These are phyloP conservation scores for Aphidius gifuensis DNA, from an alignment of 1,140 invertebrate species.

Conservation along the genomic window DNA sequence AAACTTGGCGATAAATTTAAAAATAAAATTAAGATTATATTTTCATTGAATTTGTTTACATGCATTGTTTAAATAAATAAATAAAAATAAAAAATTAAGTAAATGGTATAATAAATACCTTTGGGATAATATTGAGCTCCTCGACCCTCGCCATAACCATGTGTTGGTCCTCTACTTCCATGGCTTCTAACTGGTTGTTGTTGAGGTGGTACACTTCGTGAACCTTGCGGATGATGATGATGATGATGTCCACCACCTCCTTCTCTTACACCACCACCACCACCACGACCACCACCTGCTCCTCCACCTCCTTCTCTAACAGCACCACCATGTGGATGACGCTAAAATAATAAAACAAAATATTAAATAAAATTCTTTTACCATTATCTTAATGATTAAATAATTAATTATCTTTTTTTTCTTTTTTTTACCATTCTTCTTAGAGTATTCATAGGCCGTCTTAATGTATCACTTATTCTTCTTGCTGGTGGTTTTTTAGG, in stretches of 20 bases:
- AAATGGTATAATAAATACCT: slow-evolving; percentile 52
- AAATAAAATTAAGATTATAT: no score
- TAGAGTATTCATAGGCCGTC: slow-evolving; percentile 84
- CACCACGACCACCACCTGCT: slow-evolving; percentile 32
- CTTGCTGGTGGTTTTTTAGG: slow-evolving; percentile 86
- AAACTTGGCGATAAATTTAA: no score
- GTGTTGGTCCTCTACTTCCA: slow-evolving; percentile 58
- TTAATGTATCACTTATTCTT: slow-evolving; percentile 80
- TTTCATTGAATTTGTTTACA: slow-evolving; percentile 40
- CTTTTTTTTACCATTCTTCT: slow-evolving; percentile 67
- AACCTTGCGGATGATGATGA: slow-evolving; percentile 36
- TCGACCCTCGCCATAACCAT: slow-evolving; percentile 68
- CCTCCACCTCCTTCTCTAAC: slow-evolving; percentile 39
- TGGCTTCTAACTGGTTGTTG: slow-evolving; percentile 39
- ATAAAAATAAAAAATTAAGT: no score
- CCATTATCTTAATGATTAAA: neutral
- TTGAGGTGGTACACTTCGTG: slow-evolving; percentile 58
- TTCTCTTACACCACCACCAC: no score
- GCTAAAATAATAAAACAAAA: slow-evolving; percentile 28
- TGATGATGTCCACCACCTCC: neutral
- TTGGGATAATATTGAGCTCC: slow-evolving; percentile 72
- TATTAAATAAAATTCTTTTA: neutral
- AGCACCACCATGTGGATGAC: slow-evolving; percentile 38
- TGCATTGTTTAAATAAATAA: no score
- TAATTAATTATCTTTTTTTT: slow-evolving; percentile 9